These are phyloP conservation scores for Illadopsis cleaveri DNA, from an alignment of 2,113 vertebrate genomes.

Conservation along the genomic window DNA sequence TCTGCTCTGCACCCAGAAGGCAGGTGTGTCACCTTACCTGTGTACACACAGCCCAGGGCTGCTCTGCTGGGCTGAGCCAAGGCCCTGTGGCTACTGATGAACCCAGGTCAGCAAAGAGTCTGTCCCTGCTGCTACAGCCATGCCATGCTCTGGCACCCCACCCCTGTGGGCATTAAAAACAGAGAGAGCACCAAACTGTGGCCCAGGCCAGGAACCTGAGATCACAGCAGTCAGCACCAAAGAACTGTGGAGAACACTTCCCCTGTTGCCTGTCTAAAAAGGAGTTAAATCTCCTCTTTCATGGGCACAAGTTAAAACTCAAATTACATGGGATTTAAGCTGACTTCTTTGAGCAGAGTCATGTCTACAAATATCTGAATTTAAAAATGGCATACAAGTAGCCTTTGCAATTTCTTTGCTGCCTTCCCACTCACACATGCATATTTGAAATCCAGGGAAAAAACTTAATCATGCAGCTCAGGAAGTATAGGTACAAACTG, in stretches of 20 bases:
- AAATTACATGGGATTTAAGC: background rate
- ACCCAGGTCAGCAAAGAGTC: background rate
- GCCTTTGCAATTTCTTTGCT: background rate
- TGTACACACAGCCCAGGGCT: background rate
- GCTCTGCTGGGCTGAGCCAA: background rate
- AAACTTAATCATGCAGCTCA: background rate
- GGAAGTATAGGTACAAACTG: background rate
- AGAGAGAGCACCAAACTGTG: background rate
- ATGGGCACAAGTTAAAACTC: background rate
- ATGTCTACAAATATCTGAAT: background rate
- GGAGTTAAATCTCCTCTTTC: background rate
- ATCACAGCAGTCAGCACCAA: rapidly evolving
- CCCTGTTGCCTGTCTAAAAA: background rate
- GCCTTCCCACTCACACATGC: background rate
- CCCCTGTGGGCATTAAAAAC: background rate
- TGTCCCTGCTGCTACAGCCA: background rate
- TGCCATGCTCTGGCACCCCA: background rate
- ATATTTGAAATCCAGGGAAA: background rate
- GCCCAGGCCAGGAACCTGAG: background rate
- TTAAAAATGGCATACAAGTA: background rate
- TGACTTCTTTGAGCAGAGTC: background rate
- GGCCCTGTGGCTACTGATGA: background rate
- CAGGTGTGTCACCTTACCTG: background rate
- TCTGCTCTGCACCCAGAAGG: background rate
- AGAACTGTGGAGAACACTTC: background rate